Percentiles rank a stretch among this genome's conserved stretches.
phyloP scores from a whole-genome alignment of 2,888 invertebrate species.

The Idaea biselata region DNA sequence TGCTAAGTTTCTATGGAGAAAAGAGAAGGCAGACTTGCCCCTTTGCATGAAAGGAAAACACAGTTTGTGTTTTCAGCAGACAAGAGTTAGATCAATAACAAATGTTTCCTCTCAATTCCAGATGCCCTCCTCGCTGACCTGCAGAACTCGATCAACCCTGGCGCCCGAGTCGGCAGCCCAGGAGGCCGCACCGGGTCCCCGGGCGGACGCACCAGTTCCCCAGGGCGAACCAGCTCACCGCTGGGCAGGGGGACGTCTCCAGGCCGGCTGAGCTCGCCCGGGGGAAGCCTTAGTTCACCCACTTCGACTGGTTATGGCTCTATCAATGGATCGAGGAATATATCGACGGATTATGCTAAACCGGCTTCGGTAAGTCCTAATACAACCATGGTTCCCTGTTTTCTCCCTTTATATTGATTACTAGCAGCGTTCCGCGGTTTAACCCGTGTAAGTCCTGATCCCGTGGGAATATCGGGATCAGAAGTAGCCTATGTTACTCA shows the following conservation, averaged over 20 bases:
- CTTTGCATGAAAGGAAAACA: no score
- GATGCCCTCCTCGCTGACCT: conserved; percentile 97
- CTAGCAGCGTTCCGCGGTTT: no score
- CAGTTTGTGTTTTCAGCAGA: no score
- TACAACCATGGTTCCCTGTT: no score
- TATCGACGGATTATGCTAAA: conserved; percentile 72
- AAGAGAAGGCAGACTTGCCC: no score
- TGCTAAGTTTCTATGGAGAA: no score
- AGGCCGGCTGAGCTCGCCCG: conserved; percentile 71
- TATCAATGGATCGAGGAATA: conserved; percentile 84
- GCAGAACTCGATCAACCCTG: conserved; percentile 92
- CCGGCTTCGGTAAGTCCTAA: conserved; percentile 84
- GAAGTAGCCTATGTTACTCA: no score
- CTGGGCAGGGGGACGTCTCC: conserved; percentile 73
- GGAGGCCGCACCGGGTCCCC: conserved; percentile 61
- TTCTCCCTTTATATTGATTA: no score
- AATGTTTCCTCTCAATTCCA: conserved; percentile 71
- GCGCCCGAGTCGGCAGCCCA: conserved; percentile 77
- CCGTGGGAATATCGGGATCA: no score
- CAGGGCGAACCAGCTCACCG: conserved; percentile 62
- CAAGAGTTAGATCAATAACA: no score
- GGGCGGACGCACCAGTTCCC: conserved; percentile 74
- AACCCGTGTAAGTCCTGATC: no score
- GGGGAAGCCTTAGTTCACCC: conserved; percentile 73
- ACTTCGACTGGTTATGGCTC: conserved; percentile 88